phyloP scores from a whole-genome alignment of 2,797 vertebrate genomes.

The Peromyscus eremicus region DNA sequence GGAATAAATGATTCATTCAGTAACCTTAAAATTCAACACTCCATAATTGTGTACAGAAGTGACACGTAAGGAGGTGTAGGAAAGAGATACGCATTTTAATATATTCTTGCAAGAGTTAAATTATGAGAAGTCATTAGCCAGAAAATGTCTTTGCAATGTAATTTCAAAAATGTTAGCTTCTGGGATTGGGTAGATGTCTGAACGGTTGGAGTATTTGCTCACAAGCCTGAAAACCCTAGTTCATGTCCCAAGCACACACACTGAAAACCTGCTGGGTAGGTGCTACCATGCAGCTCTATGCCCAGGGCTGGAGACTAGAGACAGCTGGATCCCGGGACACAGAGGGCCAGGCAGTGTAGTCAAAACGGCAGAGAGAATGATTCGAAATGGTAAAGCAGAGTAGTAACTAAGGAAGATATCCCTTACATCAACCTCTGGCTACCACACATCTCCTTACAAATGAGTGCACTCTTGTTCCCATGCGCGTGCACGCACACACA shows the following conservation, averaged over 20 bases:
- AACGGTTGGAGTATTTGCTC: neutral
- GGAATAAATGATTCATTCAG: neutral
- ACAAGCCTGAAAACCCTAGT: neutral
- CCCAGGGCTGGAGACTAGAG: neutral
- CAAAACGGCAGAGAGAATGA: neutral
- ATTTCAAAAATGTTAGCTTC: neutral
- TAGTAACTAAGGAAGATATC: neutral
- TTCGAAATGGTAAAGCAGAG: neutral
- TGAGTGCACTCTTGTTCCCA: neutral
- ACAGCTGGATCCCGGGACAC: neutral
- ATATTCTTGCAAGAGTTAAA: neutral
- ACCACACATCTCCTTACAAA: neutral
- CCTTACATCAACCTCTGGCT: neutral
- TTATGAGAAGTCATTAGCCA: neutral
- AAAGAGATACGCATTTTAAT: neutral
- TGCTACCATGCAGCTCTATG: neutral
- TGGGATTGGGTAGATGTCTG: neutral
- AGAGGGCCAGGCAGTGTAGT: neutral
- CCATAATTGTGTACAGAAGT: neutral
- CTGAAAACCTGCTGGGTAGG: neutral
- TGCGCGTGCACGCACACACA: neutral
- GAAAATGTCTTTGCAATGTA: neutral
- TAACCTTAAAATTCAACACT: conserved; percentile 30
- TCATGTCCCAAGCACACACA: neutral
- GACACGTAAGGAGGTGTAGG: neutral